A percentile compares a stretch with the other conserved stretches of the same genome.
Conservation (phyloP, 92 coral and sea anemone species). For the Porites evermanni region DNA sequence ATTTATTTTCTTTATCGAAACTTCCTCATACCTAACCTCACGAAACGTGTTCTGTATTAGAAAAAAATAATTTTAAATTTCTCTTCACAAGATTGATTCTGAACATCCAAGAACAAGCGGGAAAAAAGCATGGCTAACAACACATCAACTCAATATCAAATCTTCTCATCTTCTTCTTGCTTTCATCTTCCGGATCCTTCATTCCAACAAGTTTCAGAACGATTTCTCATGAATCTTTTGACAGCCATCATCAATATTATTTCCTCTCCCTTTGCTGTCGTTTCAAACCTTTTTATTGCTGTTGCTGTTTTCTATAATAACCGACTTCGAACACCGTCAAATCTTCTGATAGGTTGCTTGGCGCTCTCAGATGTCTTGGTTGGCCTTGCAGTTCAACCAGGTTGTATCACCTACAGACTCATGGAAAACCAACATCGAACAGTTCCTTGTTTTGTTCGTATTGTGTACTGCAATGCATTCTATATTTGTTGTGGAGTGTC, state of each 20-base stretch:
- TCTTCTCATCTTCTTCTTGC: conserved; percentile 1
- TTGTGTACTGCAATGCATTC: conserved; percentile 65
- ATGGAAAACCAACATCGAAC: conserved; percentile 58
- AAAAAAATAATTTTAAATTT: no score
- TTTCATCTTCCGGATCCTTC: conserved; percentile 64
- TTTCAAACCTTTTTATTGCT: conserved; percentile 47
- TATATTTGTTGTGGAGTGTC: conserved; percentile 40
- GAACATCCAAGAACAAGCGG: background rate
- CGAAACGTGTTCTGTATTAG: no score
- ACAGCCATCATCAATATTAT: conserved; percentile 66
- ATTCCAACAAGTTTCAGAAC: conserved; percentile 52
- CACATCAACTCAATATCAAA: background rate
- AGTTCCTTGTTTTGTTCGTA: conserved; percentile 68
- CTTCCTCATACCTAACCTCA: no score
- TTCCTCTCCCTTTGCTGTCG: conserved; percentile 68
- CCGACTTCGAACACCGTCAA: conserved; percentile 68
- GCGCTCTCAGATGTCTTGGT: conserved; percentile 73
- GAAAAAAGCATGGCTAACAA: background rate
- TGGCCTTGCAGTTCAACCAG: conserved; percentile 68
- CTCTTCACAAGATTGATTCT: no score
- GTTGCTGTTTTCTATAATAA: conserved; percentile 47
- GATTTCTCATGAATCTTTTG: conserved; percentile 3
- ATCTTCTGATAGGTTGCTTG: conserved; percentile 69
- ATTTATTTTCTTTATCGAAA: no score
- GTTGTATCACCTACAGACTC: conserved; percentile 62